Evolutionary conservation across 2,113 vertebrate genomes (phyloP).

Genomic region (Reinhardtius hippoglossoides): DNA sequence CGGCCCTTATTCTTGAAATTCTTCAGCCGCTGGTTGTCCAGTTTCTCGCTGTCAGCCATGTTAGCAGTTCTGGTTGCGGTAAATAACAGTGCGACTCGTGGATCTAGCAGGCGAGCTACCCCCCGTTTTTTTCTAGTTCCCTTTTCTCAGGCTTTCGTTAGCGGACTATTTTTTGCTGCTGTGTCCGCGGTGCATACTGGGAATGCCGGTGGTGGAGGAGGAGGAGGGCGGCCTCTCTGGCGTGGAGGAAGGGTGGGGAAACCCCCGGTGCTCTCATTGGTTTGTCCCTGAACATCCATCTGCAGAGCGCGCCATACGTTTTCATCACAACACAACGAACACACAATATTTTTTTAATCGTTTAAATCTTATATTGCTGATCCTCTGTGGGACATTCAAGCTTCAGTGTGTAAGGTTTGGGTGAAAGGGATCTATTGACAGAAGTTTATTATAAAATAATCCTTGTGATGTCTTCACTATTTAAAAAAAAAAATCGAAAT

Average conservation of each 20-base stretch:
- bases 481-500: no score
- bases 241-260: constrained; percentile 80
- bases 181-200: constrained; percentile 84
- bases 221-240: constrained; percentile 48
- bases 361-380: no score
- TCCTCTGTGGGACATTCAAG: no score
- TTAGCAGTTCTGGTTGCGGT: constrained; percentile 64
- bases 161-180: constrained; percentile 84
- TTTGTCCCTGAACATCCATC: constrained; percentile 9
- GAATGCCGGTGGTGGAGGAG: constrained; percentile 85
- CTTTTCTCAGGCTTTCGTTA: constrained; percentile 74
- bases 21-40: constrained; percentile 97
- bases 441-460: no score
- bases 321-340: background rate
- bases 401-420: no score
- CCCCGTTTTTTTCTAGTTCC: constrained; percentile 56
- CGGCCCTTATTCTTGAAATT: constrained; percentile 99
- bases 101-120: constrained; percentile 52
- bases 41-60: constrained; percentile 97
- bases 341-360: background rate
- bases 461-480: no score
- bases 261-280: constrained; percentile 70
- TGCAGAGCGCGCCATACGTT: constrained; percentile 31
- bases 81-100: constrained; percentile 40
- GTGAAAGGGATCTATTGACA: no score